phyloP scores from a whole-genome alignment of 53 echinoderm and acorn worm species.

The Holothuria leucospilota region DNA sequence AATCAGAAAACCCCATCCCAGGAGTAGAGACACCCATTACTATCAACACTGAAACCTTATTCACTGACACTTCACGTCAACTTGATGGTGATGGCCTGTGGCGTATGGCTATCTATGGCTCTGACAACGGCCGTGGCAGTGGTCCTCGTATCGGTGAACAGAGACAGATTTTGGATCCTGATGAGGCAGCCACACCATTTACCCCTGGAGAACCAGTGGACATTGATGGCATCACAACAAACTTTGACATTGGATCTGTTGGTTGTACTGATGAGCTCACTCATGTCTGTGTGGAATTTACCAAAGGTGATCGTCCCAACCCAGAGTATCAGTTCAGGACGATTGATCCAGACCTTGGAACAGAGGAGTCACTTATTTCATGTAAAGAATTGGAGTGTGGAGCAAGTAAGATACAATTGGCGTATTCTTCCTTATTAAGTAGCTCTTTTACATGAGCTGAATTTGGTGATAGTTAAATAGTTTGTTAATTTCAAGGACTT shows the following conservation, averaged over 20 bases:
- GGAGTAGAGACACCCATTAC: conserved; percentile 66
- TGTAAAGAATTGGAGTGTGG: conserved; percentile 85
- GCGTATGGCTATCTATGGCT: conserved; percentile 87
- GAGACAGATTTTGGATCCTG: conserved; percentile 67
- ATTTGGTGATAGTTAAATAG: too few relatives aligned
- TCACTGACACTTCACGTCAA: conserved; percentile 71
- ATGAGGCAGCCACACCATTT: conserved; percentile 63
- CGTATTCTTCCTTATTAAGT: too few relatives aligned
- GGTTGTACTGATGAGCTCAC: conserved; percentile 75
- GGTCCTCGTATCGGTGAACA: conserved; percentile 72
- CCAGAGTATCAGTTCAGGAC: conserved; percentile 82
- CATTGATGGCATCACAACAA: conserved; percentile 56
- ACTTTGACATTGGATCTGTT: conserved; percentile 88
- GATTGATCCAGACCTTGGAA: conserved; percentile 44
- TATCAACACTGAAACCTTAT: conserved; percentile 59
- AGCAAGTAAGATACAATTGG: conserved; percentile 70
- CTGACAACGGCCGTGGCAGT: conserved; percentile 72
- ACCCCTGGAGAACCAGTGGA: conserved; percentile 68
- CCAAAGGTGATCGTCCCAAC: conserved; percentile 79
- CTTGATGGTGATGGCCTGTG: conserved; percentile 81
- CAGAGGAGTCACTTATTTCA: conserved; percentile 65
- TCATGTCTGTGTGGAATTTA: conserved; percentile 89
- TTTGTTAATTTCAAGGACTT: too few relatives aligned
- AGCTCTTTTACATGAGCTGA: too few relatives aligned
- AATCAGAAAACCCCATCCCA: conserved; percentile 67